These are phyloP conservation scores for Sipunculus nudus DNA, from an alignment of 2,888 invertebrate species.

Conservation along the genomic window DNA sequence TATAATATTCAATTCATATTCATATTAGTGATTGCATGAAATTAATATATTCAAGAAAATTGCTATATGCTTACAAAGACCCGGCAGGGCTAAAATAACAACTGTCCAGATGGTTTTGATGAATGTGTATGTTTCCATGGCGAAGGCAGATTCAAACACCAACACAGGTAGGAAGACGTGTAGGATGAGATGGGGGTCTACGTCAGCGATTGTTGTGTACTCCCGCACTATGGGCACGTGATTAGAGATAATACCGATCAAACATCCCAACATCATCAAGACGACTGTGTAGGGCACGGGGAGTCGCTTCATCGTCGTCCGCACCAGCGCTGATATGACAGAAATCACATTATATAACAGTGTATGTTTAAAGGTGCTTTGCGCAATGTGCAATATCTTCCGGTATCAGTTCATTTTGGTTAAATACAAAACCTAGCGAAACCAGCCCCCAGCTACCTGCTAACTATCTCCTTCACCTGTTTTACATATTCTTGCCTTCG, in stretches of 20 bases:
- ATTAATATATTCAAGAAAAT: no score
- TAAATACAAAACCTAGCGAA: no score
- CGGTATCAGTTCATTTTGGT: no score
- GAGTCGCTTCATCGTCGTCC: conserved; percentile 31
- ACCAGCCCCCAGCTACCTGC: no score
- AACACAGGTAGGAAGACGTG: conserved; percentile 66
- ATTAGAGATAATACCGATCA: conserved; percentile 55
- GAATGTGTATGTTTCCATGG: conserved; percentile 66
- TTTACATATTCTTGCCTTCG: no score
- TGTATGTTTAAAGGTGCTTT: no score
- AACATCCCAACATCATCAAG: conserved; percentile 61
- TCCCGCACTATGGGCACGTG: conserved; percentile 40
- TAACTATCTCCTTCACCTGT: no score
- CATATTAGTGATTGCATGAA: no score
- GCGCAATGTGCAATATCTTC: no score
- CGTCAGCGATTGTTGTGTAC: conserved; percentile 48
- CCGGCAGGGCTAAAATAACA: conserved; percentile 60
- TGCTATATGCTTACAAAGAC: conserved; percentile 62
- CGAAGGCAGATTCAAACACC: conserved; percentile 67
- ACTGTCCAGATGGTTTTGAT: conserved; percentile 61
- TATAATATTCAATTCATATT: no score
- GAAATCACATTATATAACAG: no score
- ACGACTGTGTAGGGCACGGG: conserved; percentile 66
- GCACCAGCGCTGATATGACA: conserved; percentile 19
- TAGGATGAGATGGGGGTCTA: conserved; percentile 64